These are phyloP conservation scores for Gobio gobio DNA, from an alignment of 2,113 vertebrate genomes.

Conservation along the genomic window DNA sequence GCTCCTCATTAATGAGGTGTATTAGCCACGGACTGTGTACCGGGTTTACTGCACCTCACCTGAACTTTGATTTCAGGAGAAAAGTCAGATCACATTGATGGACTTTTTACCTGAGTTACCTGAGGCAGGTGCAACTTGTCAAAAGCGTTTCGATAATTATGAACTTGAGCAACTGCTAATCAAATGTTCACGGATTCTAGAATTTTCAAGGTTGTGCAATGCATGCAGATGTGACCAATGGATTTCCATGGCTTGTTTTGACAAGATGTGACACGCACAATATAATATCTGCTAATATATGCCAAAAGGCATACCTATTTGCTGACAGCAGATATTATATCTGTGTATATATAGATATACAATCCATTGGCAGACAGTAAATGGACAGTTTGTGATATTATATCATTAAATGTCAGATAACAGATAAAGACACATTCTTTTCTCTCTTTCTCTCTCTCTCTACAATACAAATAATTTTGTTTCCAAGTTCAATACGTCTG, in stretches of 20 bases:
- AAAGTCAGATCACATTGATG: neutral
- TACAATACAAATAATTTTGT: too few relatives aligned
- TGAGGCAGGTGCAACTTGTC: neutral
- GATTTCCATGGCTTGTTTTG: neutral
- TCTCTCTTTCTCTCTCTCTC: neutral
- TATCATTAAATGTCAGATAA: neutral
- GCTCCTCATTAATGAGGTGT: neutral
- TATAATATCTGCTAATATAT: neutral
- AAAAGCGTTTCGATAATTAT: neutral
- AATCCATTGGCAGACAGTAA: neutral
- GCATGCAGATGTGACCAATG: neutral
- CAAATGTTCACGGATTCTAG: neutral
- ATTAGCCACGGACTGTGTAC: neutral
- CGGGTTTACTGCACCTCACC: neutral
- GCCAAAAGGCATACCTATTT: neutral
- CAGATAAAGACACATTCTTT: neutral
- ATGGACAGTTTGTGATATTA: neutral
- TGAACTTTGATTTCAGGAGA: slow-evolving; percentile 48
- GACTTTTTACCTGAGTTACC: slow-evolving; percentile 20
- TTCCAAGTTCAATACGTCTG: too few relatives aligned
- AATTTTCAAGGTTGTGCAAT: neutral
- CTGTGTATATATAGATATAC: too few relatives aligned
- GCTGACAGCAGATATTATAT: neutral
- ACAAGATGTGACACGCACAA: neutral
- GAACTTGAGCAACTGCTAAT: neutral